A percentile compares a stretch with the other conserved stretches of the same genome.
These are phyloP conservation scores for Polydrusus pterygomalis DNA, from an alignment of 2,888 invertebrate species.

Conservation along the genomic window DNA sequence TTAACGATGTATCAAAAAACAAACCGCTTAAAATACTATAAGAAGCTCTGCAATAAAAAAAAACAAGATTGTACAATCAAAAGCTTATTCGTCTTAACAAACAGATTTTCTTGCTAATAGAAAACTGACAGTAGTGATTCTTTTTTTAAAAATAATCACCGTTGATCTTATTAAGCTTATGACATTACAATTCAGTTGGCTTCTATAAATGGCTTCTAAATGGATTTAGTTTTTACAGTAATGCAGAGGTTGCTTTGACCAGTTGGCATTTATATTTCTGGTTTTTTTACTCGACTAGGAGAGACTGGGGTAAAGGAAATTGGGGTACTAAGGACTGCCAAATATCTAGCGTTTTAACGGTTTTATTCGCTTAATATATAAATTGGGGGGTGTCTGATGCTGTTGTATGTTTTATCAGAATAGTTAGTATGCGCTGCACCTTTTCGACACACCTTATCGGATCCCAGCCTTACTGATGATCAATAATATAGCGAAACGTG, in stretches of 20 bases:
- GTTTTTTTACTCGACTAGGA: slow-evolving; percentile 22
- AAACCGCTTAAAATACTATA: neutral
- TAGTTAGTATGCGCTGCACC: too few species aligned
- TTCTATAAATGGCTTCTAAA: slow-evolving; percentile 49
- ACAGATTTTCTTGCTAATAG: slow-evolving; percentile 21
- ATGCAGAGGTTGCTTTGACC: slow-evolving; percentile 18
- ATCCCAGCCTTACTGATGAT: too few species aligned
- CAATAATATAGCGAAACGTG: too few species aligned
- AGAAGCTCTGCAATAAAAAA: slow-evolving; percentile 17
- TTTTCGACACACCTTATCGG: too few species aligned
- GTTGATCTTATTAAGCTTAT: slow-evolving; percentile 50
- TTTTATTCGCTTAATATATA: too few species aligned
- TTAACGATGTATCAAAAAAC: slow-evolving; percentile 6
- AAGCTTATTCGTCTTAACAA: slow-evolving; percentile 28
- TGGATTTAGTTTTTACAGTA: slow-evolving; percentile 43
- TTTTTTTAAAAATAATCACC: slow-evolving; percentile 36
- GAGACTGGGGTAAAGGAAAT: too few species aligned
- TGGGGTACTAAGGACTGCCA: too few species aligned
- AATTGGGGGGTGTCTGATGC: too few species aligned
- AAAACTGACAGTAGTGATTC: slow-evolving; percentile 35
- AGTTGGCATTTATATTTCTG: slow-evolving; percentile 24
- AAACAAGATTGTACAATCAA: slow-evolving; percentile 8
- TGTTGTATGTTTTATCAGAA: too few species aligned
- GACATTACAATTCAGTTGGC: slow-evolving; percentile 46
- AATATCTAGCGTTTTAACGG: too few species aligned